Evolutionary conservation across 2,797 vertebrate genomes (phyloP).

Genomic region (Linurgus olivaceus): DNA sequence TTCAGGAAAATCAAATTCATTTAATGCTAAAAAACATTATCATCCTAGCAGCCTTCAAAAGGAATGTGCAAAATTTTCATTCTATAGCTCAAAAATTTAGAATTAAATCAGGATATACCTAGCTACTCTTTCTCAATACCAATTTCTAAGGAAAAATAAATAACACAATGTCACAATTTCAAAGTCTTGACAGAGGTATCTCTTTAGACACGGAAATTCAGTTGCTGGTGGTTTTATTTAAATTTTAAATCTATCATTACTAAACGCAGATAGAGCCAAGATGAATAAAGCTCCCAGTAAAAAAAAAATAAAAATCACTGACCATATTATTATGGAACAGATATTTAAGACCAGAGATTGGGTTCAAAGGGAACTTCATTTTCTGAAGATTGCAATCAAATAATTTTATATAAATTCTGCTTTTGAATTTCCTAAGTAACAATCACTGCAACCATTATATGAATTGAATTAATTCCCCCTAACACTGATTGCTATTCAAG

Average conservation of each 20-base stretch:
- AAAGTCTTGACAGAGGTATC: background rate
- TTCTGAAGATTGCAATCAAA: slow-evolving; percentile 1
- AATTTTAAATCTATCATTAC: background rate
- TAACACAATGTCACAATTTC: background rate
- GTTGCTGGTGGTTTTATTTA: background rate
- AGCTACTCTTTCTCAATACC: background rate
- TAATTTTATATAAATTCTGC: slow-evolving; percentile 17
- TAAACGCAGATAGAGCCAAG: slow-evolving; percentile 28
- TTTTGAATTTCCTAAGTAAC: background rate
- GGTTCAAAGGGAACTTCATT: slow-evolving; percentile 27
- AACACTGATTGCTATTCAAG: background rate
- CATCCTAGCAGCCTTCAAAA: background rate
- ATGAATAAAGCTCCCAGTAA: background rate
- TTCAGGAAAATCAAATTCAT: background rate
- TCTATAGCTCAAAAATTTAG: background rate
- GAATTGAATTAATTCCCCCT: background rate
- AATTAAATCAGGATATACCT: background rate
- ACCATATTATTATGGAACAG: background rate
- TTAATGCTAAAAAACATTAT: background rate
- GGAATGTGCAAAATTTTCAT: background rate
- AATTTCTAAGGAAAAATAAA: slow-evolving; percentile 28
- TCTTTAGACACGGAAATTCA: slow-evolving; percentile 25
- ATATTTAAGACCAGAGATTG: slow-evolving; percentile 23
- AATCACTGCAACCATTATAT: background rate
- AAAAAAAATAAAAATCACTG: background rate